Percentiles rank a stretch among this genome's conserved stretches.
Conservation (phyloP, 2,797 vertebrate genomes). For the Dryobates pubescens region DNA sequence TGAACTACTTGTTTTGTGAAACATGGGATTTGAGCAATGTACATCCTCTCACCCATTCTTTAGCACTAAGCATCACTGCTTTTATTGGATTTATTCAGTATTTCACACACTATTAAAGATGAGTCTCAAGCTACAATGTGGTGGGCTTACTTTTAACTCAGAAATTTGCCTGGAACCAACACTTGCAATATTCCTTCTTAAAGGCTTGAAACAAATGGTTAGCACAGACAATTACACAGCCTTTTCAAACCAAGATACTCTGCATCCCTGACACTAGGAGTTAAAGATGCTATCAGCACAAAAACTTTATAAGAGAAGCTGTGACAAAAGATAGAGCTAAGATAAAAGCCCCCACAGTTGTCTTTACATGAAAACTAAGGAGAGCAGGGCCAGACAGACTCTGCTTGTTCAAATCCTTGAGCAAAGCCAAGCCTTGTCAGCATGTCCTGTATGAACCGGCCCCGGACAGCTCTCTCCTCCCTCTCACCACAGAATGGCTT, state of each 20-base stretch:
- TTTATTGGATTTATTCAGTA: neutral
- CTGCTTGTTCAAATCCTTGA: neutral
- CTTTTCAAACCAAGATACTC: neutral
- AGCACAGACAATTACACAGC: neutral
- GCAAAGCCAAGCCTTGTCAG: neutral
- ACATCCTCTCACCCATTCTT: neutral
- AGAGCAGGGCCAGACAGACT: neutral
- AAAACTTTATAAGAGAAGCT: neutral
- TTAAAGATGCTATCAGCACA: neutral
- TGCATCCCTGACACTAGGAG: neutral
- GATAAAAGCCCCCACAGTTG: neutral
- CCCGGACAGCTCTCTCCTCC: neutral
- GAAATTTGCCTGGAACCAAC: neutral
- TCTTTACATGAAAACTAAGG: neutral
- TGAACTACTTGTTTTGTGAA: neutral
- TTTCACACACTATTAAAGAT: accelerated
- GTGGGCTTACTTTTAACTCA: neutral
- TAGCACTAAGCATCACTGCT: neutral
- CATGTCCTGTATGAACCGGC: conserved; percentile 2
- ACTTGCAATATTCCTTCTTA: neutral
- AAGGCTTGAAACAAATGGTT: neutral
- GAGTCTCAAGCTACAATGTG: neutral
- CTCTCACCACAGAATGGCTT: conserved; percentile 32
- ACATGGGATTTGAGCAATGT: neutral
- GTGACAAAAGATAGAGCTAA: neutral